These are phyloP conservation scores for Diabrotica undecimpunctata DNA, from an alignment of 1,140 invertebrate genomes.

Conservation along the genomic window DNA sequence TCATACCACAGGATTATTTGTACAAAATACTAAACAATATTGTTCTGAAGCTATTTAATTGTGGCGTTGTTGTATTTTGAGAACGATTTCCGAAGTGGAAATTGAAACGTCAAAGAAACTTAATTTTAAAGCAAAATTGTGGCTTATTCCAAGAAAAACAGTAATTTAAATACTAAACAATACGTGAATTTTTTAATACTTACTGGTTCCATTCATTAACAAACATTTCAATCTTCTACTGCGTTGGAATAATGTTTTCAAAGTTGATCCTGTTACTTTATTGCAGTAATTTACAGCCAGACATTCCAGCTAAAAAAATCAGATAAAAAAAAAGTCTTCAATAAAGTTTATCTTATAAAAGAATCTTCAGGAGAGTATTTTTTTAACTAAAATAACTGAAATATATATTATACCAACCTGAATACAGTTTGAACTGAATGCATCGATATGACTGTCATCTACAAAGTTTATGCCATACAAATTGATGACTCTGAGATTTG, in stretches of 20 bases:
- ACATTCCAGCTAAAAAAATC: conserved; percentile 83
- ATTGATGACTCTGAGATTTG: conserved; percentile 92
- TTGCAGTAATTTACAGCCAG: conserved; percentile 94
- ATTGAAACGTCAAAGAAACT: too few relatives aligned
- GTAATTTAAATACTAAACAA: too few relatives aligned
- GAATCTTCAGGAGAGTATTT: too few relatives aligned
- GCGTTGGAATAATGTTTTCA: conserved; percentile 91
- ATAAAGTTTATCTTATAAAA: too few relatives aligned
- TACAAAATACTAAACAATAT: too few relatives aligned
- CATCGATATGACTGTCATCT: conserved; percentile 98
- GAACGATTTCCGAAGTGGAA: too few relatives aligned
- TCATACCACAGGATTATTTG: too few relatives aligned
- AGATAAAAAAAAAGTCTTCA: neutral
- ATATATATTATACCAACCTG: conserved; percentile 52
- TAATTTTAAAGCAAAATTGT: too few relatives aligned
- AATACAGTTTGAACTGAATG: conserved; percentile 92
- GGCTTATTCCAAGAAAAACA: too few relatives aligned
- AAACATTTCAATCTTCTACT: conserved; percentile 90
- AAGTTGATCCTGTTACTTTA: conserved; percentile 94
- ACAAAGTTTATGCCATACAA: conserved; percentile 97
- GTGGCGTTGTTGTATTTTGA: too few relatives aligned
- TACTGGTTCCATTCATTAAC: conserved; percentile 94
- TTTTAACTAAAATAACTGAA: too few relatives aligned
- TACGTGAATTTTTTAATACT: conserved; percentile 37
- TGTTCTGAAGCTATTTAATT: too few relatives aligned